Conservation (phyloP, 2,888 invertebrate species). For the Rhingia campestris region DNA sequence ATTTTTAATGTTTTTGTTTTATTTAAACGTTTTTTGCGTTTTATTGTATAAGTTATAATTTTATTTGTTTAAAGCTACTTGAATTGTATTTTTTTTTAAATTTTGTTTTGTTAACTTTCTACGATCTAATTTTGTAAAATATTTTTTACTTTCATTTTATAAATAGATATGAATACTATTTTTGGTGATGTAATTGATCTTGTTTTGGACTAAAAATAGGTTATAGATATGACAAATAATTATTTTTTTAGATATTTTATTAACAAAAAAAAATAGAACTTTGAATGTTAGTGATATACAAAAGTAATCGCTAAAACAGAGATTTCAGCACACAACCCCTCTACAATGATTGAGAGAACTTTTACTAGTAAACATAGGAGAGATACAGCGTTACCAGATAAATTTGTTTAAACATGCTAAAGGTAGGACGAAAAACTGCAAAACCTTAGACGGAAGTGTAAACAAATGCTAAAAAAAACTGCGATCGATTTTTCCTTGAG, state of each 20-base stretch:
- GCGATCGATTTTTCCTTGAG: too few relatives aligned
- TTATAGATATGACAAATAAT: not conserved
- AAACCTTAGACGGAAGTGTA: too few relatives aligned
- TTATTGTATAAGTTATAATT: conserved; percentile 36
- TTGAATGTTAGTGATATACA: too few relatives aligned
- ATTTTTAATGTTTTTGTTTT: not conserved
- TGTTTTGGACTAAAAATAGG: not conserved
- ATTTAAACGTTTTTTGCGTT: conserved; percentile 9
- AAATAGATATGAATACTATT: conserved; percentile 33
- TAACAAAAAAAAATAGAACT: not conserved
- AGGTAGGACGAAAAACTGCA: too few relatives aligned
- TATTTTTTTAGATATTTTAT: not conserved
- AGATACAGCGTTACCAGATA: too few relatives aligned
- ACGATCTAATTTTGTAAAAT: conserved; percentile 17
- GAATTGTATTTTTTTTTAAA: conserved; percentile 37
- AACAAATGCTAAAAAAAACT: too few relatives aligned
- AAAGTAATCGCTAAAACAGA: too few relatives aligned
- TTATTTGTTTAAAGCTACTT: conserved; percentile 58
- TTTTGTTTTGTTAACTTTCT: conserved; percentile 21
- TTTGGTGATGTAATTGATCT: conserved; percentile 46
- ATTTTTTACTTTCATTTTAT: conserved; percentile 3
- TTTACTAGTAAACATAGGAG: too few relatives aligned
- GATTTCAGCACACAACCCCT: too few relatives aligned
- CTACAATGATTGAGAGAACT: too few relatives aligned
- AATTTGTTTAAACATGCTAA: too few relatives aligned